phyloP scores from a whole-genome alignment of 2,113 vertebrate species.

The Microcebus lehilahytsara region DNA sequence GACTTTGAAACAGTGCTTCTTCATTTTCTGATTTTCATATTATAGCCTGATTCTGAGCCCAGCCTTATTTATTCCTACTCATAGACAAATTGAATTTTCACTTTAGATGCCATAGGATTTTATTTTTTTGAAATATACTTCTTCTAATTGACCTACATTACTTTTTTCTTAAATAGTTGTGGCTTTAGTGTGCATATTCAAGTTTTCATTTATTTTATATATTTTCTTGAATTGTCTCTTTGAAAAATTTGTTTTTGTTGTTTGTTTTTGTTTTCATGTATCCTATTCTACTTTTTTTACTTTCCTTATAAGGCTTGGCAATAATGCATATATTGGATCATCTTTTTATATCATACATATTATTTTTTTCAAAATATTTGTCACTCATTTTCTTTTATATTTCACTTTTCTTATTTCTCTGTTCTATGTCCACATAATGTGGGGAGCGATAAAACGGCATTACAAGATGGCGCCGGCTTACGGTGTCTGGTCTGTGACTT shows the following conservation, averaged over 20 bases:
- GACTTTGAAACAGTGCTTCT: slow-evolving; percentile 12
- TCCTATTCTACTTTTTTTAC: neutral
- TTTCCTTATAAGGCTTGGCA: neutral
- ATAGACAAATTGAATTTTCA: neutral
- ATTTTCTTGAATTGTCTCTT: neutral
- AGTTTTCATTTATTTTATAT: neutral
- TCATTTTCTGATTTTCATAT: neutral
- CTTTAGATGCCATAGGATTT: neutral
- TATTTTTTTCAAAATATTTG: neutral
- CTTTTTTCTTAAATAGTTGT: neutral
- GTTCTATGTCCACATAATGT: neutral
- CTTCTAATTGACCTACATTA: no score
- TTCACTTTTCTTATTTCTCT: neutral
- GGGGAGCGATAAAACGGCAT: no score
- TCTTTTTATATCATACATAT: neutral
- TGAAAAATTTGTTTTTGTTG: neutral
- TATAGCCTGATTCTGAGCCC: neutral
- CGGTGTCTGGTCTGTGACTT: no score
- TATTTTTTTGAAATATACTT: neutral
- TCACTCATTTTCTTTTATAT: neutral
- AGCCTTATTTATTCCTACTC: neutral
- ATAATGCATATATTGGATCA: neutral
- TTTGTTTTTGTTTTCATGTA: neutral
- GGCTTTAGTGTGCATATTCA: neutral
- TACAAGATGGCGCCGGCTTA: no score